Evolutionary conservation across 2,888 invertebrate genomes (phyloP).

Genomic region (Tetragonisca angustula): DNA sequence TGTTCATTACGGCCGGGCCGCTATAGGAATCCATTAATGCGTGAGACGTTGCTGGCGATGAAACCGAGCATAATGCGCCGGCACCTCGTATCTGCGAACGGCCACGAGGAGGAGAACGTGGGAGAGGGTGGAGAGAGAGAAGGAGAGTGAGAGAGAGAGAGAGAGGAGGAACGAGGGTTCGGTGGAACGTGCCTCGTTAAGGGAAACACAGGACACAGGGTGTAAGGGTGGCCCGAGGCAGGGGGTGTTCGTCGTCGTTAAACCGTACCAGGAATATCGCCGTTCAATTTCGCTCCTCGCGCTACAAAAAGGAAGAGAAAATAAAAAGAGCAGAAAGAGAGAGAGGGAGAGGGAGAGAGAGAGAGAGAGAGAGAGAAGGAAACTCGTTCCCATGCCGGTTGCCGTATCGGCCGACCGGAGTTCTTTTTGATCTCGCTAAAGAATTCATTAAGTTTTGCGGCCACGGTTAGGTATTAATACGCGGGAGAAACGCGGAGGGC

Average conservation of each 20-base stretch:
- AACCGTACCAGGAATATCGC: constrained; percentile 80
- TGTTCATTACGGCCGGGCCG: constrained; percentile 56
- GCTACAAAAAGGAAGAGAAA: constrained; percentile 58
- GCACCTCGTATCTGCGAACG: constrained; percentile 62
- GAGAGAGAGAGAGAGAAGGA: constrained; percentile 12
- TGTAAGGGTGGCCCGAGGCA: constrained; percentile 53
- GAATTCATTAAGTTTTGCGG: constrained; percentile 84
- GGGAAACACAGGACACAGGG: constrained; percentile 66
- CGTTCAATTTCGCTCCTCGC: constrained; percentile 76
- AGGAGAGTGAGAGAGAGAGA: constrained; percentile 1
- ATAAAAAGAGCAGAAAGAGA: constrained; percentile 4
- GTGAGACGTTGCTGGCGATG: constrained; percentile 59
- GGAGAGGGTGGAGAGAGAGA: neutral
- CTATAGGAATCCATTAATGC: constrained; percentile 63
- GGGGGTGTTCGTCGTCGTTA: constrained; percentile 74
- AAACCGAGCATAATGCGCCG: constrained; percentile 59
- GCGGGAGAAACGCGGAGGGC: constrained; percentile 61
- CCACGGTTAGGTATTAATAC: constrained; percentile 83
- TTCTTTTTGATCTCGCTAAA: constrained; percentile 83
- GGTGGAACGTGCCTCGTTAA: constrained; percentile 71
- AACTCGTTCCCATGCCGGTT: constrained; percentile 42
- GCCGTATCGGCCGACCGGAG: constrained; percentile 67
- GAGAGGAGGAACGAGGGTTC: constrained; percentile 57
- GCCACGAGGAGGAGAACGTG: constrained; percentile 21
- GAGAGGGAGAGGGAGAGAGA: neutral